Base-by-base conservation (phyloP, 2,113 vertebrate species). In the Cryptoleucopteryx plumbea region DNA sequence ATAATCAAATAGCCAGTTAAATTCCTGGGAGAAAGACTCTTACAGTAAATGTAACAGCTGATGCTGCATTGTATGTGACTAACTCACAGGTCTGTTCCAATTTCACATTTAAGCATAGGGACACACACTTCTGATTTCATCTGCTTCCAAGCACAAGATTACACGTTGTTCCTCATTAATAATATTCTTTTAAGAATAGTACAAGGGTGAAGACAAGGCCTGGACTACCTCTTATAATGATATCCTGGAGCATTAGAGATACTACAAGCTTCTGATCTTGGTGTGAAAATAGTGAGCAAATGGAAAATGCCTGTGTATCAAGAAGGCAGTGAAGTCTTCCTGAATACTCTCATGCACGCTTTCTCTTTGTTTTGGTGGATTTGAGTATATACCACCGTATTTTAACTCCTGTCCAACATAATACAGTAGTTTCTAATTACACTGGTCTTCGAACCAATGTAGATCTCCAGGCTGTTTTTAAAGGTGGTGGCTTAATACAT, bases 131-230 rank as follows among this genome's bases (percentile, higher is more conserved):
- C 72, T 75, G 77, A 74, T 84, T 95, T 92, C 71, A 48, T 75
- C 88, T 62, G 78, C 86, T 95, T 94, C 66, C 45, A 85, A 58
- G 81, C 83, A 95, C 77, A 91, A 94, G 94, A 91, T 94, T 82
- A 68, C 80, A 91, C 2, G 4, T 48, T 91, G 90, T 89, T 89
- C 73, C 61, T 94, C 73, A 79, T 91, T 79, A 82, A 74, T 88
- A 43, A 65, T 78, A 59, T 67, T 90, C 3, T 80, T 94, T 88
- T 58, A 10, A 88, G 94, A 91, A 84, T 72, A 88, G 53, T 62
- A 56, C 40, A 68, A 78, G 73, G 52, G 45, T 87, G 81, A 75
- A 92, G 56, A n/a, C 58, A 70, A 85, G 92, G 34, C 36, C 61
- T 91, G 83, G 40, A 6, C 34, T 86, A 1, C 66, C 31, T 65